phyloP scores from a whole-genome alignment of 2,888 invertebrate genomes.

The Plebejus melissa region DNA sequence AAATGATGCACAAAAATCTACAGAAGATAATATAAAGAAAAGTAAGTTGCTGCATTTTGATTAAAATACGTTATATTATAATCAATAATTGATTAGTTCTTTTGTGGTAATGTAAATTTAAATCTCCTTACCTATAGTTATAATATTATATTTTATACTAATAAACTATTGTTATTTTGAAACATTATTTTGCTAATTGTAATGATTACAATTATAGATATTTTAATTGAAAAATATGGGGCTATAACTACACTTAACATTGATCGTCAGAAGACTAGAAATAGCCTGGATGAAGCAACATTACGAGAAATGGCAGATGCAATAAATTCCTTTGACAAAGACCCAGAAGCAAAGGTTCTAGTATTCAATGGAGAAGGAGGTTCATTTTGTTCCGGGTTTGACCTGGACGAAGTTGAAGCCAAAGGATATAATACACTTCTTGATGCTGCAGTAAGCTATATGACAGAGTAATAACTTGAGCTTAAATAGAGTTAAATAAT shows the following conservation, averaged over 20 bases:
- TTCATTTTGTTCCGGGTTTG: constrained; percentile 95
- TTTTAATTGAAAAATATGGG: constrained; percentile 81
- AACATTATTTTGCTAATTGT: constrained; percentile 7
- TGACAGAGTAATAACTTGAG: background rate
- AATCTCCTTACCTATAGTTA: too few species aligned
- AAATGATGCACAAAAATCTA: constrained; percentile 50
- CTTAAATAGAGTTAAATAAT: background rate
- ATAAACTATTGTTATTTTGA: background rate
- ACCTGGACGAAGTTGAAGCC: constrained; percentile 85
- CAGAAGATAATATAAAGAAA: constrained; percentile 59
- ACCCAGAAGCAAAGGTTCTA: constrained; percentile 83
- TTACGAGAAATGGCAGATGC: constrained; percentile 84
- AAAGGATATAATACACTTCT: constrained; percentile 58
- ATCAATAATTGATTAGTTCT: too few species aligned
- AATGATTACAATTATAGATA: constrained; percentile 47
- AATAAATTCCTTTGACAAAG: constrained; percentile 88
- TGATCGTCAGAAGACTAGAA: constrained; percentile 89
- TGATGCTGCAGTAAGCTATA: constrained; percentile 61
- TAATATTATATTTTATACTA: too few species aligned
- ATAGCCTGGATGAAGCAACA: constrained; percentile 87
- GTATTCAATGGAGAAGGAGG: constrained; percentile 95
- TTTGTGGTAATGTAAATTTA: too few species aligned
- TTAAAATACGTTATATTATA: background rate
- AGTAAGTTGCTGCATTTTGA: constrained; percentile 47
- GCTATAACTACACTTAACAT: constrained; percentile 89